Percentiles rank a stretch among this genome's conserved stretches.
Conservation (phyloP, 2,888 invertebrate species). For the Ichneumoninae sp. region DNA sequence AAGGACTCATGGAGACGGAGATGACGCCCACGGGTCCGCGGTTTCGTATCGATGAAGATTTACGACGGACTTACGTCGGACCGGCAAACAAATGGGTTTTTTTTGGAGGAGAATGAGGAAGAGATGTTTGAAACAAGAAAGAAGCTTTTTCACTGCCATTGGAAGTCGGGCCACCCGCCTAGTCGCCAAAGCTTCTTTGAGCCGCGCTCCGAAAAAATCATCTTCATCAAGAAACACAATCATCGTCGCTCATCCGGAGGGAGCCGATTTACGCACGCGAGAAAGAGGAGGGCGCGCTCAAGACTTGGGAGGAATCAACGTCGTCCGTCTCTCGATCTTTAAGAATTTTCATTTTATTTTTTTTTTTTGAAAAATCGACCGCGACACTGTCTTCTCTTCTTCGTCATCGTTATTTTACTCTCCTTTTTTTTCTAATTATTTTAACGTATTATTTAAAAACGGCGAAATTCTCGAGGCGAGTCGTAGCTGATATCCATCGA, state of each 20-base stretch:
- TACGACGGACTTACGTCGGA: not conserved
- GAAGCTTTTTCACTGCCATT: constrained; percentile 58
- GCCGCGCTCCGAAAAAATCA: constrained; percentile 33
- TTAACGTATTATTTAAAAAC: constrained; percentile 56
- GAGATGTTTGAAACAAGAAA: constrained; percentile 20
- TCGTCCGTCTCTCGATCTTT: constrained; percentile 35
- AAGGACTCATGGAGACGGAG: constrained; percentile 1
- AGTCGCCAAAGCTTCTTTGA: constrained; percentile 58
- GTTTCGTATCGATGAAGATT: not conserved
- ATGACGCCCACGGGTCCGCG: not conserved
- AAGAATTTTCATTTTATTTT: constrained; percentile 35
- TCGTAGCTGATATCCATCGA: not conserved
- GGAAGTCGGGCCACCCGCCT: constrained; percentile 61
- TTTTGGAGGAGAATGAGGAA: not conserved
- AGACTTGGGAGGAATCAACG: constrained; percentile 39
- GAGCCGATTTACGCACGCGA: constrained; percentile 15
- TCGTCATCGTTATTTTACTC: constrained; percentile 65
- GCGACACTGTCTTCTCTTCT: constrained; percentile 47
- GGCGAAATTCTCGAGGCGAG: constrained; percentile 25
- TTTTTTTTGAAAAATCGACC: not conserved
- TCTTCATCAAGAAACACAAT: constrained; percentile 15
- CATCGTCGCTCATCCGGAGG: constrained; percentile 1
- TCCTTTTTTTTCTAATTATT: constrained; percentile 62
- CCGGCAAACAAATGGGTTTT: not conserved
- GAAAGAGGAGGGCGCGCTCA: constrained; percentile 22